These are phyloP conservation scores for Lasioglossum albipes DNA, from an alignment of 1,140 invertebrate genomes.

Conservation along the genomic window DNA sequence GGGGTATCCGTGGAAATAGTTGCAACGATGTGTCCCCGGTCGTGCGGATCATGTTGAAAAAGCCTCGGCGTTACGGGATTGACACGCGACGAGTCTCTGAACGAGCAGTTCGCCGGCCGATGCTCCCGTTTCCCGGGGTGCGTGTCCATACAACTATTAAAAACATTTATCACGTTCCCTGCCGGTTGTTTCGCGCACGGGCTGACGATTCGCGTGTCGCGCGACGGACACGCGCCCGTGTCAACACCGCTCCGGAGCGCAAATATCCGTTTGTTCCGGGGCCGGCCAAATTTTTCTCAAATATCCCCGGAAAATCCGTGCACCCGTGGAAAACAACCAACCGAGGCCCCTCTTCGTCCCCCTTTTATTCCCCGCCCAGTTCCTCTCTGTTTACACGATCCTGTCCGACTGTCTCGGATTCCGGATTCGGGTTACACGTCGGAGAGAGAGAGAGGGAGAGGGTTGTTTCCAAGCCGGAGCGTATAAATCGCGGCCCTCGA, in stretches of 20 bases:
- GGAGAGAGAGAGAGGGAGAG: no score
- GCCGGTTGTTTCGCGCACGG: neutral
- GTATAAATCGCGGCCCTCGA: no score
- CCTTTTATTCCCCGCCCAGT: no score
- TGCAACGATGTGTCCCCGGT: neutral
- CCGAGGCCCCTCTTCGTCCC: neutral
- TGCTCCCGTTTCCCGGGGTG: neutral
- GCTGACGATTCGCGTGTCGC: neutral
- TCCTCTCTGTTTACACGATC: neutral
- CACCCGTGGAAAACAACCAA: neutral
- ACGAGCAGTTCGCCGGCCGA: neutral
- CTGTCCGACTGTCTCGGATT: neutral
- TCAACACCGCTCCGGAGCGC: neutral
- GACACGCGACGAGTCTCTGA: neutral
- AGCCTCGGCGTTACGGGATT: neutral
- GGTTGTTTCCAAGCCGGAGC: no score
- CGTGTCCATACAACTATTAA: constrained; percentile 6
- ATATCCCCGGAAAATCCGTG: constrained; percentile 1
- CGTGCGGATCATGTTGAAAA: neutral
- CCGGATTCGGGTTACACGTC: no score
- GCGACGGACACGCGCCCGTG: neutral
- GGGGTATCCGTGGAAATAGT: neutral
- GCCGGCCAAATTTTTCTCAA: neutral
- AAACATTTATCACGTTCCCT: neutral
- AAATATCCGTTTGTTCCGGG: neutral